Percentiles rank a stretch among this genome's conserved stretches.
phyloP scores from a whole-genome alignment of 1,140 invertebrate species.

The Calosoma granatense region DNA sequence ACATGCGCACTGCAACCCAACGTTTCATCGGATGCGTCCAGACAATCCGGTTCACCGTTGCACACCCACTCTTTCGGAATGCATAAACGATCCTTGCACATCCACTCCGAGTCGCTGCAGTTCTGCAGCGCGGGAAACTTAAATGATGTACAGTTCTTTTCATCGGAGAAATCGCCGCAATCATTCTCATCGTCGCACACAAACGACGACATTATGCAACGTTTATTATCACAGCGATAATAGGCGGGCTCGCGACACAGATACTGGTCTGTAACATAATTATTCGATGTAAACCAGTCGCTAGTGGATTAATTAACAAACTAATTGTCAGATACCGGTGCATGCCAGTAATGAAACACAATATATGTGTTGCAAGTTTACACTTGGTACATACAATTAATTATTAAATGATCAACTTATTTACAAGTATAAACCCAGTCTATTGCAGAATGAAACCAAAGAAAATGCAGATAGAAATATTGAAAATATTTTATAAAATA shows the following conservation, averaged over 20 bases:
- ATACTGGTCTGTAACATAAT: constrained; percentile 21
- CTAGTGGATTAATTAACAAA: not conserved
- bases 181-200: constrained; percentile 42
- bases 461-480: not conserved
- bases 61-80: constrained; percentile 44
- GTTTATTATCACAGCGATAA: constrained; percentile 35
- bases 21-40: constrained; percentile 54
- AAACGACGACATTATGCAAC: constrained; percentile 37
- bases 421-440: no score
- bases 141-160: constrained; percentile 32
- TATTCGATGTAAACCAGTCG: not conserved
- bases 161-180: constrained; percentile 43
- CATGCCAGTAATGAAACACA: no score
- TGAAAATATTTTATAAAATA: constrained; percentile 8
- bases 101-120: constrained; percentile 22
- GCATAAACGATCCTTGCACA: constrained; percentile 42
- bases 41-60: constrained; percentile 53
- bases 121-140: not conserved
- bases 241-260: constrained; percentile 23
- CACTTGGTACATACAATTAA: not conserved
- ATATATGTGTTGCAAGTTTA: not conserved
- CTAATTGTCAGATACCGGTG: not conserved
- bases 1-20: constrained; percentile 25
- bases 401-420: not conserved
- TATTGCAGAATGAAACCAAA: no score